Evolutionary conservation across 2,797 vertebrate species (phyloP), one percentile per base, ranked within the genome.

Genomic region (Megaceryle alcyon): DNA sequence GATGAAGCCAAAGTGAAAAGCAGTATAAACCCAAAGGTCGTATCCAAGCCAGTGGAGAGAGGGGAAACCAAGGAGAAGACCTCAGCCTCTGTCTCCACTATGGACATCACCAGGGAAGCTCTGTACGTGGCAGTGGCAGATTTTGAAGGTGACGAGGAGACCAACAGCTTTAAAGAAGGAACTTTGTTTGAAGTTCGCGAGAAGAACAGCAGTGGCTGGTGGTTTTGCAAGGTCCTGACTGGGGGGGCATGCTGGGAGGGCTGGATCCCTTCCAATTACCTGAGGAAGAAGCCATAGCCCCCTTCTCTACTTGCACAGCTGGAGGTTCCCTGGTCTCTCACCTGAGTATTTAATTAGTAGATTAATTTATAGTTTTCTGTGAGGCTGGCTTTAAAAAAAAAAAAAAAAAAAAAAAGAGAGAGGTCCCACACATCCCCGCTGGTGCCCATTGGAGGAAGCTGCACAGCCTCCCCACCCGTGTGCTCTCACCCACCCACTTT

Each of bases 201-300:
- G 85, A 99, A 98, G 96, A 99, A 98, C 95, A 98, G 97, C 98
- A 99, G 98, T 1, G 99, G 99, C 82, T 99, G 99, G 99, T 99
- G 99, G 99, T 99, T 99, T 98, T 99, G 99, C 98, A 99, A 99
- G 97, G 99, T 99, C 26, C 97, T 99, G 68, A 98, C 98, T 2
- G 98, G 98, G 64, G 99, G 98, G 17, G 96, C 97, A 0, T 97
- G 98, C 92, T 98, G 98, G 88, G 99, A 99, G 98, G 98, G 99
- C 98, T 99, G 99, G 99, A 99, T 99, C 97, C 99, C 99, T 97
- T 99, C 99, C 78, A 99, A 99, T 97, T 99, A 99, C 98, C 98
- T 99, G 94, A 97, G 98, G 92, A 99, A 99, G 98, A 99, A 99
- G 98, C 99, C 98, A 6, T 99, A 99, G 97, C 91, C 28, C 31